Percentiles rank a stretch among this genome's conserved stretches.
These are phyloP conservation scores for Diplosoma virens DNA, from an alignment of 23 tunicate genomes.

Conservation along the genomic window DNA sequence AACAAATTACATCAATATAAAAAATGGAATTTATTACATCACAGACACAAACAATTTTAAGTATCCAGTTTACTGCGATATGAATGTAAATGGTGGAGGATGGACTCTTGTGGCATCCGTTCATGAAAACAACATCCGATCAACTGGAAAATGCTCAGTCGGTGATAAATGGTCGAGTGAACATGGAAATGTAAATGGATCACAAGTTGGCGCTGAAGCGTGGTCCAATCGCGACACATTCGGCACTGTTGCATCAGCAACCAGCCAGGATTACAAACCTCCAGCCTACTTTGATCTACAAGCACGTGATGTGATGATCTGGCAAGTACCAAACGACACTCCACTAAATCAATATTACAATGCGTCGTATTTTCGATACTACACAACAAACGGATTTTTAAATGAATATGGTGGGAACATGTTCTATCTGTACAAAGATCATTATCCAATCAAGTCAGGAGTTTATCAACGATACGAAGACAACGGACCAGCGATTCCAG, in stretches of 20 bases:
- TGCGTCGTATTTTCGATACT: slow-evolving; percentile 32
- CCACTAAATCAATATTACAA: slow-evolving; percentile 20
- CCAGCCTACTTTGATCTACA: slow-evolving; percentile 55
- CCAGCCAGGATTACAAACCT: slow-evolving; percentile 74
- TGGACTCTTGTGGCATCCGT: slow-evolving; percentile 48
- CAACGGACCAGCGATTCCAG: slow-evolving; percentile 59
- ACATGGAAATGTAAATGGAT: slow-evolving; percentile 23
- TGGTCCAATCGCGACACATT: slow-evolving; percentile 56
- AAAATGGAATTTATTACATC: slow-evolving; percentile 37
- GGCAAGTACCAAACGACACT: slow-evolving; percentile 90
- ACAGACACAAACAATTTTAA: background rate
- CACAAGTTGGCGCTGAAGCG: slow-evolving; percentile 35
- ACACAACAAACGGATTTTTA: slow-evolving; percentile 39
- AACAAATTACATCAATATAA: too few species aligned
- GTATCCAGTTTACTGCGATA: slow-evolving; percentile 41
- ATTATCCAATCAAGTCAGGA: slow-evolving; percentile 34
- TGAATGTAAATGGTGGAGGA: slow-evolving; percentile 26
- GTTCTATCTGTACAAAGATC: slow-evolving; percentile 25
- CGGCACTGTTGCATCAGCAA: slow-evolving; percentile 43
- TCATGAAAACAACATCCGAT: slow-evolving; percentile 39
- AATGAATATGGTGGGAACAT: slow-evolving; percentile 42
- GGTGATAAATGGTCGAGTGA: slow-evolving; percentile 75
- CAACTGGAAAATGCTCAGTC: slow-evolving; percentile 43
- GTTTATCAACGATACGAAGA: background rate
- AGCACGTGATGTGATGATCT: slow-evolving; percentile 75